Percentiles rank a stretch among this genome's conserved stretches.
phyloP scores from a whole-genome alignment of 2,797 vertebrate genomes.

The Octomys mimax region DNA sequence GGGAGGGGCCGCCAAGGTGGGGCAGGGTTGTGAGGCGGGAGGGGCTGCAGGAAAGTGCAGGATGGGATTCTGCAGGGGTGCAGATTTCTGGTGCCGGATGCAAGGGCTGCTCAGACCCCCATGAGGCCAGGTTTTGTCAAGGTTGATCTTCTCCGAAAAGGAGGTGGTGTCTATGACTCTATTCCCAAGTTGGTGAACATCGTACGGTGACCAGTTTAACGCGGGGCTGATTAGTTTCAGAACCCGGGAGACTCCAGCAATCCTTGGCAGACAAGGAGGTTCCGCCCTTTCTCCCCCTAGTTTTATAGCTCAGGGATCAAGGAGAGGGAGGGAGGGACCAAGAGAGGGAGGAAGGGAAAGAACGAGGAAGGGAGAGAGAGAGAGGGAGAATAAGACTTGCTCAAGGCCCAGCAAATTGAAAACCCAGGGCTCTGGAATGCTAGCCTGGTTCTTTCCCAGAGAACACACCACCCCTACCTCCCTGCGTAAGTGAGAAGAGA shows the following conservation, averaged over 20 bases:
- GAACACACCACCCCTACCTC: neutral
- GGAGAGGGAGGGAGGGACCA: neutral
- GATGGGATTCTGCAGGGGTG: conserved; percentile 47
- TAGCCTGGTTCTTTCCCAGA: neutral
- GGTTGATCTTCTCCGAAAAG: conserved; percentile 16
- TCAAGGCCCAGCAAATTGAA: conserved; percentile 5
- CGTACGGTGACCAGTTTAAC: neutral
- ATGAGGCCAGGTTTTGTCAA: conserved; percentile 5
- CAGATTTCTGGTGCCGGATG: conserved; percentile 35
- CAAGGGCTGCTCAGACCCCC: neutral
- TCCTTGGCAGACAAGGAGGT: neutral
- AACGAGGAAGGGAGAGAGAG: neutral
- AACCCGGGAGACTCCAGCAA: conserved; percentile 6
- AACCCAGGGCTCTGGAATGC: conserved; percentile 35
- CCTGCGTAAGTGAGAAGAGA: neutral
- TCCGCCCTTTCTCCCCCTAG: neutral
- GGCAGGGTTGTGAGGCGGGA: neutral
- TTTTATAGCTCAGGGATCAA: conserved; percentile 13
- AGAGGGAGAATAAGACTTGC: neutral
- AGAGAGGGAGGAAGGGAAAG: neutral
- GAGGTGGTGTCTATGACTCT: neutral
- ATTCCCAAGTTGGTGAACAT: neutral
- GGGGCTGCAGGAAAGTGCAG: neutral
- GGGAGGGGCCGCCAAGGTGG: conserved; percentile 35
- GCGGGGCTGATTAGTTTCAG: neutral